Evolutionary conservation across 2,888 invertebrate genomes (phyloP).

Genomic region (Ennomos fuscantarius): DNA sequence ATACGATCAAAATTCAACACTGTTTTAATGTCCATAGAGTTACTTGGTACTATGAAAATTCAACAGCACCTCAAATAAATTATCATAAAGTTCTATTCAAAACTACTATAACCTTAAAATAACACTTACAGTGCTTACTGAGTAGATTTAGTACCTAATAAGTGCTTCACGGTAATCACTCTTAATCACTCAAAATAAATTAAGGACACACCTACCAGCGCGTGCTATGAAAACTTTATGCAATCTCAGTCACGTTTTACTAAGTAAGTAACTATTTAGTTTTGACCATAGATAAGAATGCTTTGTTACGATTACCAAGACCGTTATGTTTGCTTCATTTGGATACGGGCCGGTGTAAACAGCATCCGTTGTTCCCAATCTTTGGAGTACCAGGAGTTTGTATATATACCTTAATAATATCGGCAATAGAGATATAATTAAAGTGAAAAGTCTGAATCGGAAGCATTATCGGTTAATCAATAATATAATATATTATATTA

Average conservation of each 20-base stretch:
- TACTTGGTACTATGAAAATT: no score
- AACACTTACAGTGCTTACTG: no score
- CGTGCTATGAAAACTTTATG: constrained; percentile 51
- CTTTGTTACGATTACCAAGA: constrained; percentile 54
- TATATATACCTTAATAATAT: no score
- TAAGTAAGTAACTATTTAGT: constrained; percentile 70
- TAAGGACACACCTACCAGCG: constrained; percentile 59
- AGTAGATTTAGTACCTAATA: background rate
- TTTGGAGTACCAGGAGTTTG: background rate
- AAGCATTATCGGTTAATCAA: no score
- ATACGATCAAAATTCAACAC: no score
- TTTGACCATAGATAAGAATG: constrained; percentile 65
- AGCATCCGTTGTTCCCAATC: constrained; percentile 15
- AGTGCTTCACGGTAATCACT: background rate
- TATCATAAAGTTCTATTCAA: background rate
- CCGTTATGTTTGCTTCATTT: constrained; percentile 69
- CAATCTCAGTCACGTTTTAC: constrained; percentile 71
- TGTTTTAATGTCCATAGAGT: no score
- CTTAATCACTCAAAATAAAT: constrained; percentile 40
- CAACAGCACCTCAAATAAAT: background rate
- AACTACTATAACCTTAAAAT: no score
- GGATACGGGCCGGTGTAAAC: constrained; percentile 33
- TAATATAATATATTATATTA: no score
- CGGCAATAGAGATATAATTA: no score
- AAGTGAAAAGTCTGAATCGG: no score